Percentiles rank a stretch among this genome's conserved stretches.
Conservation (phyloP, 2,113 vertebrate genomes). For the Spea multiplicata region DNA sequence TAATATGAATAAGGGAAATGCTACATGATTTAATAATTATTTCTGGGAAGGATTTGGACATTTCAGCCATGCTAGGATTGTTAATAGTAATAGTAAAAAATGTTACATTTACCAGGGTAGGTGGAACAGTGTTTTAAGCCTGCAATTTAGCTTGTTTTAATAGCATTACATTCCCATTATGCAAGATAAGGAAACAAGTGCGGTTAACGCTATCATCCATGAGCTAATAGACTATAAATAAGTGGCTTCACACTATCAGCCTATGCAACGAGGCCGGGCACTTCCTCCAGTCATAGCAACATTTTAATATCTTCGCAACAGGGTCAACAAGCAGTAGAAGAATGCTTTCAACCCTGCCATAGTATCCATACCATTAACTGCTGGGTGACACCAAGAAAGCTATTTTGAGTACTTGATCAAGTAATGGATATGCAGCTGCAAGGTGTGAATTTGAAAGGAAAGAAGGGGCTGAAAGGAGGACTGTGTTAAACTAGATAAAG, state of each 20-base stretch:
- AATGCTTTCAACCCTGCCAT: slow-evolving; percentile 27
- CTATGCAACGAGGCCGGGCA: background rate
- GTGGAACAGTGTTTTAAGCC: too few species aligned
- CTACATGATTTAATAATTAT: too few species aligned
- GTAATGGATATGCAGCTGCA: background rate
- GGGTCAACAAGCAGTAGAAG: slow-evolving; percentile 24
- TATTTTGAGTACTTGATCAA: slow-evolving; percentile 26
- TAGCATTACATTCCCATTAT: too few species aligned
- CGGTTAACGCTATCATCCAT: background rate
- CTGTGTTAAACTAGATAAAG: background rate
- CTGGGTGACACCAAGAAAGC: background rate
- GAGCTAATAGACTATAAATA: slow-evolving; percentile 5
- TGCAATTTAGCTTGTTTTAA: too few species aligned
- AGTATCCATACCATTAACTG: slow-evolving; percentile 24
- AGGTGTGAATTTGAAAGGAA: slow-evolving; percentile 10
- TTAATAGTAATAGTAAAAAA: too few species aligned
- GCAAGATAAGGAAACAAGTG: too few species aligned
- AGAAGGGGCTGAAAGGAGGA: background rate
- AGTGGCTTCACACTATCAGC: background rate
- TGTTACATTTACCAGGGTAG: too few species aligned
- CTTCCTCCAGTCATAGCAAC: slow-evolving; percentile 43
- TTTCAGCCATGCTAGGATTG: too few species aligned
- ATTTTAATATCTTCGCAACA: slow-evolving; percentile 20
- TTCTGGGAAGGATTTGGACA: too few species aligned
- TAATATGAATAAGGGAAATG: too few species aligned